Conservation (phyloP, 1,140 invertebrate genomes). For the Drosophila ohnishii region DNA sequence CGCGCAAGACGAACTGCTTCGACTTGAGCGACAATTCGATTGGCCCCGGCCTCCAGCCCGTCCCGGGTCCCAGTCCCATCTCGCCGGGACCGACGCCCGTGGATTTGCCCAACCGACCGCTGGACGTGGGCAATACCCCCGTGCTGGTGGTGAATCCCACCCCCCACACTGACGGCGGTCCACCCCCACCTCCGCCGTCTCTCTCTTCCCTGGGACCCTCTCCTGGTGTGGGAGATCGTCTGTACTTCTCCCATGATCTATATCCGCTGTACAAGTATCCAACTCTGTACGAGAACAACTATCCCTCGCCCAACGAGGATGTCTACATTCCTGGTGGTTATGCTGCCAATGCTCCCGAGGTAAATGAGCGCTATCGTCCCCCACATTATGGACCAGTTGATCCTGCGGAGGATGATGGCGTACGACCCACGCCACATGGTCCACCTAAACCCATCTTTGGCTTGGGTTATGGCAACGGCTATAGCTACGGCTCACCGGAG, state of each 20-base stretch:
- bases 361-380: constrained; percentile 72
- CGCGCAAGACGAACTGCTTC: constrained; percentile 84
- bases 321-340: constrained; percentile 76
- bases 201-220: constrained; percentile 30
- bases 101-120: constrained; percentile 69
- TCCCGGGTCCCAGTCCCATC: constrained; percentile 55
- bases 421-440: constrained; percentile 55
- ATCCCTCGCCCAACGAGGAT: constrained; percentile 78
- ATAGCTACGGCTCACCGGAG: constrained; percentile 78
- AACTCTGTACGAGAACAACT: constrained; percentile 78
- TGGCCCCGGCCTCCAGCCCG: constrained; percentile 38
- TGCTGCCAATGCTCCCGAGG: constrained; percentile 75
- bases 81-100: constrained; percentile 64
- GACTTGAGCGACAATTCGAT: constrained; percentile 78
- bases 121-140: constrained; percentile 68
- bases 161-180: constrained; percentile 50
- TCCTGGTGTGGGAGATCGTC: constrained; percentile 60
- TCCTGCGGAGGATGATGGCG: constrained; percentile 36
- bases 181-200: constrained; percentile 22
- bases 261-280: constrained; percentile 81
- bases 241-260: constrained; percentile 81
- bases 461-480: constrained; percentile 78
- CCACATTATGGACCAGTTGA: constrained; percentile 46
- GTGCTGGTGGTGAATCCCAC: constrained; percentile 75
- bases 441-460: constrained; percentile 76